Conservation (phyloP, 2,888 invertebrate genomes). For the Hydrotaea cyrtoneurina region DNA sequence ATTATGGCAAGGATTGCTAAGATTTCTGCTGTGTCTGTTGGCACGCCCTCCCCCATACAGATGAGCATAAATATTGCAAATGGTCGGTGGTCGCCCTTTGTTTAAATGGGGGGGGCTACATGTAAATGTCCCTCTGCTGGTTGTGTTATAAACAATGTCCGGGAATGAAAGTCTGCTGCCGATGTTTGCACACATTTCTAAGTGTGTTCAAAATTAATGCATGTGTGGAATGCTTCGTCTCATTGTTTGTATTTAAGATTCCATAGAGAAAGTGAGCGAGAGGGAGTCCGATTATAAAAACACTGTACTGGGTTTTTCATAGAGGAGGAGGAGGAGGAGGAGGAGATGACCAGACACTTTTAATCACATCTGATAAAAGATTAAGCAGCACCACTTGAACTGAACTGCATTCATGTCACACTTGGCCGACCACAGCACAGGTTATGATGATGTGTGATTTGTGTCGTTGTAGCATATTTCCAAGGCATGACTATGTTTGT, state of each 20-base stretch:
- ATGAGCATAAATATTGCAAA: slow-evolving; percentile 27
- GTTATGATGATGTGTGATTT: slow-evolving; percentile 2
- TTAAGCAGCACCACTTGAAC: slow-evolving; percentile 15
- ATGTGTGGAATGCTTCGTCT: background rate
- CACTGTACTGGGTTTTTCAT: background rate
- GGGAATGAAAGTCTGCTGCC: background rate
- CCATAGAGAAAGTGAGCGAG: too few relatives aligned
- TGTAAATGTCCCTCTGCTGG: too few relatives aligned
- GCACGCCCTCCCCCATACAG: background rate
- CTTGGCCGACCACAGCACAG: background rate
- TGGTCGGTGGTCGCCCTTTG: background rate
- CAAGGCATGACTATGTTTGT: slow-evolving; percentile 1
- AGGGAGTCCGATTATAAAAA: too few relatives aligned
- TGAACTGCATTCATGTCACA: slow-evolving; percentile 20
- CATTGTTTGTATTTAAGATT: slow-evolving; percentile 34
- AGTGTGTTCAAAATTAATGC: slow-evolving; percentile 16
- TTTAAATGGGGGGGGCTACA: background rate
- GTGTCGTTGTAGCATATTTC: background rate
- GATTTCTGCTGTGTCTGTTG: slow-evolving; percentile 27
- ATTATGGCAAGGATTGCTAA: background rate
- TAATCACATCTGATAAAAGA: slow-evolving; percentile 36
- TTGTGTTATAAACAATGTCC: too few relatives aligned
- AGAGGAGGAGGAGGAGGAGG: slow-evolving; percentile 6
- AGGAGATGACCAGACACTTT: slow-evolving; percentile 34
- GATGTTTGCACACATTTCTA: background rate